Evolutionary conservation across 2,113 vertebrate genomes (phyloP), one percentile per base, ranked within the genome.

Genomic region (Spilogale gracilis): DNA sequence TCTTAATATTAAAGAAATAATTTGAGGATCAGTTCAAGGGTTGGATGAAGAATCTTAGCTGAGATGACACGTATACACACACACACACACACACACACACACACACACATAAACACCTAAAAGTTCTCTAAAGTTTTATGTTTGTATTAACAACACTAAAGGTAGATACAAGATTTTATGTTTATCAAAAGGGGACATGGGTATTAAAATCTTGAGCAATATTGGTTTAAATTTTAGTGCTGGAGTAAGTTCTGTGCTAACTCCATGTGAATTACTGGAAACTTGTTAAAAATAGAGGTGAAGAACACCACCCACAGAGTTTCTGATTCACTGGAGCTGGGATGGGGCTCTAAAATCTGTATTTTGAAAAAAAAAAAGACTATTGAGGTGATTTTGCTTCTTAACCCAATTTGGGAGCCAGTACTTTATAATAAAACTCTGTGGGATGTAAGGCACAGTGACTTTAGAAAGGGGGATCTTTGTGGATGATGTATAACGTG

Each of bases 1-100:
- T 83, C 90, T 82, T 69, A 81, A 52, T 93, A 92, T 54, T 85
- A 30, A 69, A 81, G n/a, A 81, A 60, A 80, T 69, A 89, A 30
- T 61, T 80, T 81, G 85, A 96, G 67, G 50, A 60, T n/a, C 11
- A 76, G 89, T 6, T 25, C 50, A 80, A 81, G 21, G 27, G 12
- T 86, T 86, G 25, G 2, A 21, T 30, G 17, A 52, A 43, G 61
- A 79, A 52, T 79, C 48, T 80, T 92, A 71, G 25, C 17, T 79
- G 38, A 69, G 0, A 9, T 84, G n/a, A 43, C 14, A 60, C 60
- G 20, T 56, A 7, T 23, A 71, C 3, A 71, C n/a, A 20, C 67
- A 71, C n/a, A 71, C n/a, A 16, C n/a, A 71, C n/a, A 65, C 11
- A 69, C 32, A 71, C 38, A 45, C 38, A 45, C 71, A 45, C 21